Base-by-base conservation (phyloP, 2,888 invertebrate species). In the Drosophila neotestacea region DNA sequence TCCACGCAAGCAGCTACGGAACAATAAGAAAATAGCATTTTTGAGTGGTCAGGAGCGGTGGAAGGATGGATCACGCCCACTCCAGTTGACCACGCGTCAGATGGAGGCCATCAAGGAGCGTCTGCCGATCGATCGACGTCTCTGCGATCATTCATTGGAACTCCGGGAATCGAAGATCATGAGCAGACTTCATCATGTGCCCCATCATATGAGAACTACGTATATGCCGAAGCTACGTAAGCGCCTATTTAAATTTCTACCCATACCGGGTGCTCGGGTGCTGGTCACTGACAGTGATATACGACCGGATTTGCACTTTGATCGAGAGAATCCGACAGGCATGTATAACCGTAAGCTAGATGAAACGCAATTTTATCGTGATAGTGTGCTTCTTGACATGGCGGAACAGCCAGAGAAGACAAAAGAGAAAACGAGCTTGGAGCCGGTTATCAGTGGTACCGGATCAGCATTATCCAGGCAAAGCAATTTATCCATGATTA, bases 11-110 rank as follows among this genome's bases (percentile, higher is more conserved):
- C 91, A 91, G 55, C 38, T 91, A 65, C 79, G 86, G 1, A 87
- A 67, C 46, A 91, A 92, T 59, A 92, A 91, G 46, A 92, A 92
- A 56, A 83, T 91, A 11, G 92, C 91, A 1, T 92, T 92, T 22
- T 75, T 80, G 32, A 91, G 92, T 32, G 90, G 91, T 6, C 83
- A 83, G 66, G 90, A 91, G 41, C 90, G 91, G 4, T 92, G 89
- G 76, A 84, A 77, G 39, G 91, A 89, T 41, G 62, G 65, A 0
- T 75, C 81, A 0, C 81, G 79, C 1, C 78, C 83, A 0, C 22
- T 79, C 0, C 60, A 66, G 39, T 11, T 86, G 13, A 91, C 90
- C 0, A 27, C 39, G 0, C 61, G 61, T 2, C 86, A 90, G 32
- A 34, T 89, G 64, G 82, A 89, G 47, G 61, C 58, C 0, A 52